A percentile compares a stretch with the other conserved stretches of the same genome.
These are phyloP conservation scores for Enchytraeus crypticus DNA, from an alignment of 2,888 invertebrate genomes.

Conservation along the genomic window DNA sequence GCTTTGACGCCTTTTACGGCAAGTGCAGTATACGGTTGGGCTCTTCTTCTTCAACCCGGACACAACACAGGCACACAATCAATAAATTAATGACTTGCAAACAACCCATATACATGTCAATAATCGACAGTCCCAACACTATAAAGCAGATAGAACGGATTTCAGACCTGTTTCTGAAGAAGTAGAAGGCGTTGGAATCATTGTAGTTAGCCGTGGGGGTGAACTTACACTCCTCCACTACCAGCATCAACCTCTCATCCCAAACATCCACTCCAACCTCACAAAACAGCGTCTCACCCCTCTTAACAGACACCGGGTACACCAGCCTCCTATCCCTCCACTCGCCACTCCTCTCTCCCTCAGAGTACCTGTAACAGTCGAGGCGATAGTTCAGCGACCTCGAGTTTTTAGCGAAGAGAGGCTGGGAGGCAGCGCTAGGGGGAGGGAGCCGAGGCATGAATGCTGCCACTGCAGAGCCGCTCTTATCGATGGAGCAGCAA, in stretches of 20 bases:
- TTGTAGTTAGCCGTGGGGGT: slow-evolving; percentile 5
- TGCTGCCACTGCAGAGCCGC: slow-evolving; percentile 4
- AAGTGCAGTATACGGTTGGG: too few species aligned
- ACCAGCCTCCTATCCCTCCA: not conserved
- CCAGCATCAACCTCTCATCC: slow-evolving; percentile 18
- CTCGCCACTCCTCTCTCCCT: slow-evolving; percentile 8
- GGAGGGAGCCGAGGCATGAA: slow-evolving; percentile 1
- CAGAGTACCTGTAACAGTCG: slow-evolving; percentile 8
- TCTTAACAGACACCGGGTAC: slow-evolving; percentile 4
- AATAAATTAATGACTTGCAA: too few species aligned
- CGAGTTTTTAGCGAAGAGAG: not conserved
- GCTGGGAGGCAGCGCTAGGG: not conserved
- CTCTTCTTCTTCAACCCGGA: too few species aligned
- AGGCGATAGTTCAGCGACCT: not conserved
- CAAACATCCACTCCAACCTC: slow-evolving; percentile 15
- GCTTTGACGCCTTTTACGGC: too few species aligned
- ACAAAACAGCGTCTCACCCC: slow-evolving; percentile 17
- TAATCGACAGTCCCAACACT: too few species aligned
- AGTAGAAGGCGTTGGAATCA: slow-evolving; percentile 10
- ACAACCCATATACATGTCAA: too few species aligned
- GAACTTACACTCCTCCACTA: slow-evolving; percentile 22
- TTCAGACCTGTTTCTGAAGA: slow-evolving; percentile 20
- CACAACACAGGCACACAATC: too few species aligned
- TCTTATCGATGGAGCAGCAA: slow-evolving; percentile 14
- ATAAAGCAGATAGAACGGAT: too few species aligned